Conservation (phyloP, 1,140 invertebrate species). For the Diorhabda sublineata region DNA sequence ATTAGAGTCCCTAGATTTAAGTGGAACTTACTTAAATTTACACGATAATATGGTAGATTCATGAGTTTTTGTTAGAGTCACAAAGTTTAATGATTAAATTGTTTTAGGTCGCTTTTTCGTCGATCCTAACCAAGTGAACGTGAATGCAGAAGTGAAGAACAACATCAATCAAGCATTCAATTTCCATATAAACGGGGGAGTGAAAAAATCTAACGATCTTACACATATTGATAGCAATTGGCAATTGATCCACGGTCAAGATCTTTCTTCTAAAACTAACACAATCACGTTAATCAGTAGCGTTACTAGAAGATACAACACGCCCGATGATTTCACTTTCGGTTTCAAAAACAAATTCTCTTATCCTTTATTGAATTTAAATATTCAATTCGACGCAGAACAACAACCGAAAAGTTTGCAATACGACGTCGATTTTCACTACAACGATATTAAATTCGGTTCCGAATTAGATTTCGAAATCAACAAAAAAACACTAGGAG, state of each 20-base stretch:
- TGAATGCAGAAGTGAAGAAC: slow-evolving; percentile 51
- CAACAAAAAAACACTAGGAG: slow-evolving; percentile 50
- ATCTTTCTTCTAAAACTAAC: slow-evolving; percentile 55
- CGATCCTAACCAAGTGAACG: slow-evolving; percentile 43
- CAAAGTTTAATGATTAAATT: neutral
- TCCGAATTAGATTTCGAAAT: slow-evolving; percentile 55
- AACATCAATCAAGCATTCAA: slow-evolving; percentile 56
- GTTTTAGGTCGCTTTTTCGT: slow-evolving; percentile 34
- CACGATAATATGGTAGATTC: no score
- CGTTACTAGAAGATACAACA: slow-evolving; percentile 27
- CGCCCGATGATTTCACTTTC: slow-evolving; percentile 29
- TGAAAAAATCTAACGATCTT: slow-evolving; percentile 34
- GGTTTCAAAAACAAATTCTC: slow-evolving; percentile 47
- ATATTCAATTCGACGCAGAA: slow-evolving; percentile 51
- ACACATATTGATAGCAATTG: slow-evolving; percentile 49
- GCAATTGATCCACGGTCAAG: slow-evolving; percentile 58
- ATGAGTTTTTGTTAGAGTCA: no score
- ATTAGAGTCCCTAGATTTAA: no score
- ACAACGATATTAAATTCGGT: slow-evolving; percentile 54
- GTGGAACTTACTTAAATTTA: no score
- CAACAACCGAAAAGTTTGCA: slow-evolving; percentile 52
- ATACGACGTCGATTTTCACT: slow-evolving; percentile 50
- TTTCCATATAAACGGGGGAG: slow-evolving; percentile 53
- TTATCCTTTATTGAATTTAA: slow-evolving; percentile 52
- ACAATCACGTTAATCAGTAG: slow-evolving; percentile 46